These are phyloP conservation scores for Steromphala cineraria DNA, from an alignment of 2,888 invertebrate species.

Conservation along the genomic window DNA sequence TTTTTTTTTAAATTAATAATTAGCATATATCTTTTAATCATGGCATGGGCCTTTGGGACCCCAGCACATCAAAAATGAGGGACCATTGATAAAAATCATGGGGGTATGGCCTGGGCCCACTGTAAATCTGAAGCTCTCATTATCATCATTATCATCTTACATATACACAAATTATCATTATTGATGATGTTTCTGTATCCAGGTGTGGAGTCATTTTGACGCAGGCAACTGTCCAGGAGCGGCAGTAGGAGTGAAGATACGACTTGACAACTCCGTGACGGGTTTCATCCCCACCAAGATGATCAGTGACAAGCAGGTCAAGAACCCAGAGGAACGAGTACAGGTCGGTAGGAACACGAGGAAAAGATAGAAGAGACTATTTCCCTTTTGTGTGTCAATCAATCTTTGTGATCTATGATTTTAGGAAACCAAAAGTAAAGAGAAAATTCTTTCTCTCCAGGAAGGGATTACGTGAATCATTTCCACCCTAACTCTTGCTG, in stretches of 20 bases:
- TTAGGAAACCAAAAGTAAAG: neutral
- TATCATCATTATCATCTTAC: too few relatives aligned
- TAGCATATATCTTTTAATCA: too few relatives aligned
- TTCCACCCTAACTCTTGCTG: neutral
- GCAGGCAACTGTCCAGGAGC: slow-evolving; percentile 94
- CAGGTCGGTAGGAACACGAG: slow-evolving; percentile 81
- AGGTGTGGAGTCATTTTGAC: slow-evolving; percentile 98
- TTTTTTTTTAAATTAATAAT: too few relatives aligned
- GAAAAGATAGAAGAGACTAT: neutral
- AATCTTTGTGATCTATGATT: neutral
- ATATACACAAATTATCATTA: too few relatives aligned
- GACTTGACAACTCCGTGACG: slow-evolving; percentile 90
- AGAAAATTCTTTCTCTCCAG: too few relatives aligned
- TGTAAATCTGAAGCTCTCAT: too few relatives aligned
- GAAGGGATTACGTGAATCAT: too few relatives aligned
- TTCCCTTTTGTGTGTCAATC: neutral
- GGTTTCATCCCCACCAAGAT: slow-evolving; percentile 96
- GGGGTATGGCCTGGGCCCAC: too few relatives aligned
- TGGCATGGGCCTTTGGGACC: too few relatives aligned
- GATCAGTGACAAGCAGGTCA: slow-evolving; percentile 93
- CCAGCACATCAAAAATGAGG: too few relatives aligned
- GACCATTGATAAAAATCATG: too few relatives aligned
- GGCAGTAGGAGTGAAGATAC: slow-evolving; percentile 91
- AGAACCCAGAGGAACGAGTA: slow-evolving; percentile 94
- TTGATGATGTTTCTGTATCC: slow-evolving; percentile 2